Base-by-base conservation (phyloP, 2,797 vertebrate species). In the Tarsius wallacei region DNA sequence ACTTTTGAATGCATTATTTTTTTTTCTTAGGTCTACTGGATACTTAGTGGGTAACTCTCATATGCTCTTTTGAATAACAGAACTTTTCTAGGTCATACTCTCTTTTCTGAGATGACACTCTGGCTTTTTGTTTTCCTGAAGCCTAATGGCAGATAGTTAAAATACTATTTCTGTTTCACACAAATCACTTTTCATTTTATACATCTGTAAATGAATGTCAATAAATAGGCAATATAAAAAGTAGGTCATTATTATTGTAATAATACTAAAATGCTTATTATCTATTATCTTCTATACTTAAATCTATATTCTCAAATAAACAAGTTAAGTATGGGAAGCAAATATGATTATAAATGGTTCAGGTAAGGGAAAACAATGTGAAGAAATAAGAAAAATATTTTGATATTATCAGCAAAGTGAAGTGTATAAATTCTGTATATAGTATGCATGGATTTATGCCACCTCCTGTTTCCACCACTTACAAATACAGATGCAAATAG, bases 351-450 rank as follows among this genome's bases (percentile, higher is more conserved):
- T 71, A 7, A 78, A 78, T 33, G 33, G 55, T 31, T 19, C 42
- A 70, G 24, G 31, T 61, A 84, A 77, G 71, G 19, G 49, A 74
- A 90, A 53, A 80, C 42, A 78, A 90, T 77, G 26, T 77, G 12
- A 90, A 93, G 51, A 80, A 87, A 86, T 70, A 51, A 84, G 55
- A 80, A 57, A 78, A 80, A 71, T 31, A 51, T 22, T 51, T 49
- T 55, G n/a, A 47, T n/a, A 1, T 47, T 80, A 63, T 73, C 16
- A 64, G 7, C 55, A 47, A 64, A 55, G 33, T 31, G 6, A 2
- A 90, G 4, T 55, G 21, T 28, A n/a, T 26, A n/a, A 53, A 70
- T 76, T 51, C 70, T 83, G 14, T 55, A 49, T 74, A 83, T 51
- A 83, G 24, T 36, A 61, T 42, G 7, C 15, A 49, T 11, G 2